phyloP scores from a whole-genome alignment of 1,140 invertebrate genomes.

The Euschistus heros region DNA sequence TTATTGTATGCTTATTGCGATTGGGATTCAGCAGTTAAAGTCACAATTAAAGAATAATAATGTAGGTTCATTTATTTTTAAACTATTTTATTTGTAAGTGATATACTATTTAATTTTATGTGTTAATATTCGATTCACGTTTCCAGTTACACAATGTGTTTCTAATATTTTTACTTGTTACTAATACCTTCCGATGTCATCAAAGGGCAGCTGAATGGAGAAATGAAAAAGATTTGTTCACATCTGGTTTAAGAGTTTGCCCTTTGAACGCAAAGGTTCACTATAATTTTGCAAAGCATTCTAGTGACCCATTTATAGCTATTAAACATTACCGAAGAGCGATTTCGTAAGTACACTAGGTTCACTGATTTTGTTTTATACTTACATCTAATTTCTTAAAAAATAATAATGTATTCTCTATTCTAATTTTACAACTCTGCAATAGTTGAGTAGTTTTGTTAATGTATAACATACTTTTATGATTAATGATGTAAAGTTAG shows the following conservation, averaged over 20 bases:
- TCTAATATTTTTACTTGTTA: conserved; percentile 39
- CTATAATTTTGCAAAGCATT: conserved; percentile 85
- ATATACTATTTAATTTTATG: no score
- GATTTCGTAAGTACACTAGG: conserved; percentile 44
- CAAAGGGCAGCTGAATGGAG: conserved; percentile 69
- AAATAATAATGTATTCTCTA: neutral
- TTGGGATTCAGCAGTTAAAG: conserved; percentile 46
- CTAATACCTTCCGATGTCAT: conserved; percentile 51
- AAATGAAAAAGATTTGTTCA: conserved; percentile 59
- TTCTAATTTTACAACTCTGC: neutral
- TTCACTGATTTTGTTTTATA: neutral
- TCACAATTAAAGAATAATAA: conserved; percentile 30
- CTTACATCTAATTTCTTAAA: no score
- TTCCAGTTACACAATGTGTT: conserved; percentile 28
- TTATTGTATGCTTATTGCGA: conserved; percentile 61
- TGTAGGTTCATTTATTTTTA: neutral
- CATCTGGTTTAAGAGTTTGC: conserved; percentile 61
- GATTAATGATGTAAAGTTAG: no score
- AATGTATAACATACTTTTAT: no score
- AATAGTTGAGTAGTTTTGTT: no score
- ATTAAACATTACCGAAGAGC: conserved; percentile 68
- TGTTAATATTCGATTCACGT: neutral
- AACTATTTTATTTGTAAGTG: no score
- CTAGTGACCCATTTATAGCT: conserved; percentile 43
- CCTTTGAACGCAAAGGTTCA: conserved; percentile 90